These are phyloP conservation scores for Lasioglossum morio DNA, from an alignment of 2,888 invertebrate species.

Conservation along the genomic window DNA sequence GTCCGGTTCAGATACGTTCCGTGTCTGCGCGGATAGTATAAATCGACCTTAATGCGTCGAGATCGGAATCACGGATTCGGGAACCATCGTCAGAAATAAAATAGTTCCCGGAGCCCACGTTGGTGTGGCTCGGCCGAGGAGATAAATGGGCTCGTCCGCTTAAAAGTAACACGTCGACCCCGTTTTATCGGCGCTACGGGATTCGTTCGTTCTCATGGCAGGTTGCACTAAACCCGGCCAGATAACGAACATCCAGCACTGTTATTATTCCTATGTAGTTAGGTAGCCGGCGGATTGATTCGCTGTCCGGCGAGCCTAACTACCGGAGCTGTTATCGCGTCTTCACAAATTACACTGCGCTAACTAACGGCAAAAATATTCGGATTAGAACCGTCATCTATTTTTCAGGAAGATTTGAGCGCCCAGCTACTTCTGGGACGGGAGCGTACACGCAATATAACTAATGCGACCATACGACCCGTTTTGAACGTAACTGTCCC, in stretches of 20 bases:
- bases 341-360: neutral
- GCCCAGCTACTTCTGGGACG: neutral
- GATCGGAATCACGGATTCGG: slow-evolving; percentile 46
- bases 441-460: neutral
- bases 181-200: slow-evolving; percentile 59
- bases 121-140: slow-evolving; percentile 37
- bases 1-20: too few relatives aligned
- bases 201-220: slow-evolving; percentile 45
- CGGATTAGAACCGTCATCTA: too few relatives aligned
- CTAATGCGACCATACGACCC: neutral
- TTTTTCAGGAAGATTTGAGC: neutral
- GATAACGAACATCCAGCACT: slow-evolving; percentile 49
- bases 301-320: slow-evolving; percentile 37
- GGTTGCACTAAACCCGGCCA: slow-evolving; percentile 38
- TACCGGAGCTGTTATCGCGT: slow-evolving; percentile 30
- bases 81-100: slow-evolving; percentile 42
- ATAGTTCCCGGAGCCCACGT: slow-evolving; percentile 13
- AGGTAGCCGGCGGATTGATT: slow-evolving; percentile 47
- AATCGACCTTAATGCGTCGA: slow-evolving; percentile 10
- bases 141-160: slow-evolving; percentile 63
- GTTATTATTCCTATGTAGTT: slow-evolving; percentile 50
- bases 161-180: slow-evolving; percentile 63
- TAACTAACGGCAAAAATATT: too few relatives aligned
- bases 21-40: too few relatives aligned
- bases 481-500: too few relatives aligned